phyloP scores from a whole-genome alignment of 2,797 vertebrate species.

The Liasis olivaceus region DNA sequence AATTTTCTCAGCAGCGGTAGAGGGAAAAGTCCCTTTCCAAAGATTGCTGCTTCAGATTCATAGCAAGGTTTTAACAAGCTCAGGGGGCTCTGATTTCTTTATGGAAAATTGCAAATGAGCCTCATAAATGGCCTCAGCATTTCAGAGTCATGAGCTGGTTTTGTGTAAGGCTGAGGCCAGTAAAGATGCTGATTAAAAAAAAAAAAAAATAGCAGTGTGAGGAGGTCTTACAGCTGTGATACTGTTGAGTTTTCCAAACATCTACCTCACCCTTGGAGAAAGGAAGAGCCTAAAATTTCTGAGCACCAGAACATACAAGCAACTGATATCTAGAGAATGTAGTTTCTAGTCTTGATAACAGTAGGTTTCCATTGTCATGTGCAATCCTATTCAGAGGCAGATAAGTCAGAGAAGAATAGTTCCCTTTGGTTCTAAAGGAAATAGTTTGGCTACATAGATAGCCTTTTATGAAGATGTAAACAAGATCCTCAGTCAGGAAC shows the following conservation, averaged over 20 bases:
- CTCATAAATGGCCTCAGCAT: background rate
- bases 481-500: background rate
- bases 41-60: slow-evolving; percentile 3
- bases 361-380: background rate
- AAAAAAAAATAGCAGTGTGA: background rate
- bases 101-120: slow-evolving; percentile 2
- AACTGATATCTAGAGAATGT: background rate
- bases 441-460: background rate
- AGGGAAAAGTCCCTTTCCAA: background rate
- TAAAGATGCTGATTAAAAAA: background rate
- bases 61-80: slow-evolving; percentile 6
- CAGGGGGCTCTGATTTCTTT: background rate
- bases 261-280: no score
- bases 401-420: background rate
- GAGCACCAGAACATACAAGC: background rate
- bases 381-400: background rate
- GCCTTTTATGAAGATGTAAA: background rate
- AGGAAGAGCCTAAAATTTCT: background rate
- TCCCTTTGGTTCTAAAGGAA: background rate
- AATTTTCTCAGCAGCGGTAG: background rate
- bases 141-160: background rate
- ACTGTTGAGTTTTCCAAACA: background rate
- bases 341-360: background rate
- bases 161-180: background rate
- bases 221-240: background rate